phyloP scores from a whole-genome alignment of 2,888 invertebrate species.

The Chelonus formosanus region DNA sequence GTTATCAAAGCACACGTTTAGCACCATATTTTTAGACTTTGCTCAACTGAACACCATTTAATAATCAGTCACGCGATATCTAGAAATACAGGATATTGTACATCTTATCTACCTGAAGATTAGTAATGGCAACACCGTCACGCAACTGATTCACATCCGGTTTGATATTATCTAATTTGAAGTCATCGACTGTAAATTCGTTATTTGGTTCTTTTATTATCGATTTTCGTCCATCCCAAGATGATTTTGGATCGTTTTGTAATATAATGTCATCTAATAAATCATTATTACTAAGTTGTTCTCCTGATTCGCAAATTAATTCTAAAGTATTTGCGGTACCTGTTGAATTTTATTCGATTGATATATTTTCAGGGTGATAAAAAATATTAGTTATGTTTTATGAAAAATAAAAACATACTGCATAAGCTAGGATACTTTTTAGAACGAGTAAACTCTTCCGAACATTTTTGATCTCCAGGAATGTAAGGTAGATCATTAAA shows the following conservation, averaged over 20 bases:
- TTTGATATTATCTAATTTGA: background rate
- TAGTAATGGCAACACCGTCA: background rate
- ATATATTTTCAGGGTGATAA: background rate
- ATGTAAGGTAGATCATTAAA: slow-evolving; percentile 28
- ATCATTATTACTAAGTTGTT: background rate
- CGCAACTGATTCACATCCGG: slow-evolving; percentile 1
- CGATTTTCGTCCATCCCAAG: background rate
- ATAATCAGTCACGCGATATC: slow-evolving; percentile 23
- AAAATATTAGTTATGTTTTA: background rate
- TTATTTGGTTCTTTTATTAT: background rate
- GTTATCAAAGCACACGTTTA: background rate
- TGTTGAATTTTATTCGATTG: background rate
- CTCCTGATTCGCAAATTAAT: background rate
- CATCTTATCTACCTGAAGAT: slow-evolving; percentile 19
- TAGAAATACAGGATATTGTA: slow-evolving; percentile 19
- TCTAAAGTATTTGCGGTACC: background rate
- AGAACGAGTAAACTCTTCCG: slow-evolving; percentile 24
- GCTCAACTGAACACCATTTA: background rate
- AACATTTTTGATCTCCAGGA: slow-evolving; percentile 26
- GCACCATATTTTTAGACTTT: background rate
- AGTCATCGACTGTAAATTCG: background rate
- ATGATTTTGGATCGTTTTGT: too few relatives aligned
- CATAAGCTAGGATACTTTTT: slow-evolving; percentile 31
- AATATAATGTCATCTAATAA: too few relatives aligned
- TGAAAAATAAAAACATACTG: slow-evolving; percentile 26